Percentiles rank a stretch among this genome's conserved stretches.
phyloP scores from a whole-genome alignment of 2,888 invertebrate species.

The Melanostoma scalare region DNA sequence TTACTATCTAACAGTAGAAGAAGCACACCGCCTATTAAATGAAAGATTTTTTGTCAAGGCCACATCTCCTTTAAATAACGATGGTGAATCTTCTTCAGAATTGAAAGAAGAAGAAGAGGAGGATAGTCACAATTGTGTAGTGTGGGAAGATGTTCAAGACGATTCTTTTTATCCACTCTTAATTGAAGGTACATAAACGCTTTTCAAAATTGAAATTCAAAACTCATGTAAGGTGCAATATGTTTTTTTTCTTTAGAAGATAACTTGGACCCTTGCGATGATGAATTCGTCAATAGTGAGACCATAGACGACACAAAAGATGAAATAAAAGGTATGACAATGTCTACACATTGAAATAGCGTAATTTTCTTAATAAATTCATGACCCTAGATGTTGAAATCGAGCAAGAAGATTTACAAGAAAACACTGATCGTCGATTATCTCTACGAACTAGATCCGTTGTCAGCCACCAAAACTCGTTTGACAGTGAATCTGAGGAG shows the following conservation, averaged over 20 bases:
- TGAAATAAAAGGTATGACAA: constrained; percentile 36
- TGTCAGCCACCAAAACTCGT: constrained; percentile 1
- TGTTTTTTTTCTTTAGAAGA: constrained; percentile 19
- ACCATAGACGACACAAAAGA: constrained; percentile 10
- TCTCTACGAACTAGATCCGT: constrained; percentile 42
- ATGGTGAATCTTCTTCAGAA: constrained; percentile 41
- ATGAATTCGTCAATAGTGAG: neutral
- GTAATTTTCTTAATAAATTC: neutral
- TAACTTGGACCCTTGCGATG: constrained; percentile 16
- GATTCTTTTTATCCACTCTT: constrained; percentile 40
- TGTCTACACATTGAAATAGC: neutral
- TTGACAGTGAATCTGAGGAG: neutral
- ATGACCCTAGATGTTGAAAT: constrained; percentile 42
- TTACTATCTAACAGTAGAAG: constrained; percentile 79
- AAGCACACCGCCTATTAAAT: constrained; percentile 78
- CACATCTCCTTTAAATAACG: constrained; percentile 24
- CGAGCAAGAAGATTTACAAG: constrained; percentile 37
- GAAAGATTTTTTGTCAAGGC: constrained; percentile 77
- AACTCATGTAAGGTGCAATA: no score
- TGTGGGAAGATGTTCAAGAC: constrained; percentile 25
- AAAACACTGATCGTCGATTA: constrained; percentile 6
- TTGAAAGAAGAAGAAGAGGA: constrained; percentile 47
- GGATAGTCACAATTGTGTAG: no score
- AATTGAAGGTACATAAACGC: constrained; percentile 26
- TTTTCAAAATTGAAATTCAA: no score